phyloP scores from a whole-genome alignment of 2,888 invertebrate species.

The Frankliniella intonsa region DNA sequence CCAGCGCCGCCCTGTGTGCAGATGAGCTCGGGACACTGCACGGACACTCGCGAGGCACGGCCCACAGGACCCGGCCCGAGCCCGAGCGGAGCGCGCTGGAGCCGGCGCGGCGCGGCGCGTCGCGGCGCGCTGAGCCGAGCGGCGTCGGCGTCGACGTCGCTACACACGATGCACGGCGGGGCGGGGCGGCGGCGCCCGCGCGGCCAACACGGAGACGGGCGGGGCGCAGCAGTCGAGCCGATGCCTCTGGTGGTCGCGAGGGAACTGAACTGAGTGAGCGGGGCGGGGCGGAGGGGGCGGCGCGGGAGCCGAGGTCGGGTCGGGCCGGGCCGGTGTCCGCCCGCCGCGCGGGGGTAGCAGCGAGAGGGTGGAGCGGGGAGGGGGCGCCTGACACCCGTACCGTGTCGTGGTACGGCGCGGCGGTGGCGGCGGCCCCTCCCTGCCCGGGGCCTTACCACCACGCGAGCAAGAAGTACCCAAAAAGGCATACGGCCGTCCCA shows the following conservation, averaged over 20 bases:
- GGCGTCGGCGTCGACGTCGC: background rate
- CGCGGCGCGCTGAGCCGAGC: background rate
- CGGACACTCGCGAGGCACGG: background rate
- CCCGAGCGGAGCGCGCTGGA: background rate
- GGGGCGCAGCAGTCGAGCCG: background rate
- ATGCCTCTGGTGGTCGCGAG: constrained; percentile 10
- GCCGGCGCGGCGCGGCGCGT: background rate
- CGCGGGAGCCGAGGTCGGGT: background rate
- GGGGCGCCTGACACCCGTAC: no score
- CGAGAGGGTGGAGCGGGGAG: no score
- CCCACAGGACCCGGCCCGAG: background rate
- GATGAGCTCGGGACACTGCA: background rate
- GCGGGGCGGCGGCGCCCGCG: background rate
- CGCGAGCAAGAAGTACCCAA: background rate
- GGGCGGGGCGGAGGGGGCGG: background rate
- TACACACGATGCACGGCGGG: background rate
- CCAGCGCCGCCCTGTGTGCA: background rate
- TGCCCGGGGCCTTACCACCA: background rate
- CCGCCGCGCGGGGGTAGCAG: no score
- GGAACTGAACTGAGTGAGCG: background rate
- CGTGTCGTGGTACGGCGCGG: background rate
- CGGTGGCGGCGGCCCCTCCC: background rate
- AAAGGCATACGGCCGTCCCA: no score
- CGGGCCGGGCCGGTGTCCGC: background rate
- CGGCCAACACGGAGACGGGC: background rate